Evolutionary conservation across 2,888 invertebrate species (phyloP).

Genomic region (Patella pellucida): DNA sequence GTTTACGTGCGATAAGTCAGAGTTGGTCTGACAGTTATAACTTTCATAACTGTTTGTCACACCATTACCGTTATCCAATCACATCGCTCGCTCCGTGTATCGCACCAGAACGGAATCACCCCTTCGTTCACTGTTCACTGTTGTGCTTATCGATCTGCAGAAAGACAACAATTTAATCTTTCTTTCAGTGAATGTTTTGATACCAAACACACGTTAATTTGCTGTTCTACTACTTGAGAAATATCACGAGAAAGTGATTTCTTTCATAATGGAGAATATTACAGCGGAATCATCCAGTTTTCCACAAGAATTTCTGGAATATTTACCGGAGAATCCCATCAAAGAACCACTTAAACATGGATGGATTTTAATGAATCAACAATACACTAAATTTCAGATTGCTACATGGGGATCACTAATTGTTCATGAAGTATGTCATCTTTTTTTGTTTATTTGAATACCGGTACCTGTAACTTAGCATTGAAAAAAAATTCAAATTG

Average conservation of each 20-base stretch:
- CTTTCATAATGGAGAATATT: conserved; percentile 2
- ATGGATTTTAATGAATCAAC: conserved; percentile 56
- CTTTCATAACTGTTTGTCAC: conserved; percentile 9
- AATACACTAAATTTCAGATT: conserved; percentile 61
- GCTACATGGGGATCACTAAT: conserved; percentile 61
- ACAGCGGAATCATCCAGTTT: background rate
- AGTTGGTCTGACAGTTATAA: background rate
- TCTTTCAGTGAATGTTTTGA: no score
- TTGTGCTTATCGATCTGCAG: no score
- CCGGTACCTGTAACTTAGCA: no score
- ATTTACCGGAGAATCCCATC: conserved; percentile 44
- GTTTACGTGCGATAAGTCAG: background rate
- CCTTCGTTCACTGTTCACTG: background rate
- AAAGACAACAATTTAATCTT: no score
- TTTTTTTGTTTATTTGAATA: no score
- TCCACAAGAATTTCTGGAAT: conserved; percentile 12
- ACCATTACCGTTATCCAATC: conserved; percentile 18
- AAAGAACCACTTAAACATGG: conserved; percentile 37
- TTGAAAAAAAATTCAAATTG: no score
- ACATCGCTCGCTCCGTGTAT: background rate
- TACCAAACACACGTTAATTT: no score
- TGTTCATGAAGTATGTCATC: conserved; percentile 56
- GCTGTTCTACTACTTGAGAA: no score
- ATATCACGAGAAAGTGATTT: no score
- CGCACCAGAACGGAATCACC: conserved; percentile 2